phyloP scores from a whole-genome alignment of 2,888 invertebrate species.

The Eupeodes luniger region DNA sequence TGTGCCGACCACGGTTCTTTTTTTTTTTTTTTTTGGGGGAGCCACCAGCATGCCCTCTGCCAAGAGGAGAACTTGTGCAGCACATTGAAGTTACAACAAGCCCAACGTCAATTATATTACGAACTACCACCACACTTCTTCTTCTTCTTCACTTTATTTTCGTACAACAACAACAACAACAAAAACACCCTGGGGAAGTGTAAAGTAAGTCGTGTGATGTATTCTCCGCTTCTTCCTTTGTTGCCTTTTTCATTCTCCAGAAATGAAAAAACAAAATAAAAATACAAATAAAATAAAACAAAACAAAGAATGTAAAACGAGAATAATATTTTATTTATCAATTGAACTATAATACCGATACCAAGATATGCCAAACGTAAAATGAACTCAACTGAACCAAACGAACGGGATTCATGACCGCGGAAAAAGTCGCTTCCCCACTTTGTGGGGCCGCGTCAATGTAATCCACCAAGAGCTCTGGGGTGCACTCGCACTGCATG shows the following conservation, averaged over 20 bases:
- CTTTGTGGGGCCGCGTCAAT: conserved; percentile 42
- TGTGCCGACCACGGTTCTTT: conserved; percentile 40
- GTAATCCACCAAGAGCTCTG: conserved; percentile 68
- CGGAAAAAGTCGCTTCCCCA: conserved; percentile 58
- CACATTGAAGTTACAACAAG: conserved; percentile 36
- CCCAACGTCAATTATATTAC: conserved; percentile 12
- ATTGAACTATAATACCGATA: conserved; percentile 38
- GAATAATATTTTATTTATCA: conserved; percentile 32
- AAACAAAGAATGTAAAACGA: not conserved
- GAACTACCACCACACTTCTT: conserved; percentile 3
- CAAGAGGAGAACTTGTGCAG: conserved; percentile 55
- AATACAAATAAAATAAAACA: conserved; percentile 4
- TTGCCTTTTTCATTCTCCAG: conserved; percentile 53
- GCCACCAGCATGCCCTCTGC: not conserved
- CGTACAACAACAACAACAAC: too few species aligned
- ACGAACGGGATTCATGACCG: conserved; percentile 62
- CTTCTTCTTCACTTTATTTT: not conserved
- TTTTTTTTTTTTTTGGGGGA: conserved; percentile 19
- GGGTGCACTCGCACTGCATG: conserved; percentile 84
- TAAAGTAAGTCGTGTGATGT: conserved; percentile 42
- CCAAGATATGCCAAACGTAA: not conserved
- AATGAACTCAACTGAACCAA: not conserved
- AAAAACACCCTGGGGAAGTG: conserved; percentile 76
- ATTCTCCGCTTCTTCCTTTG: conserved; percentile 26
- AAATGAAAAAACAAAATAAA: conserved; percentile 8